Evolutionary conservation across 2,888 invertebrate species (phyloP).

Genomic region (Bugulina stolonifera): DNA sequence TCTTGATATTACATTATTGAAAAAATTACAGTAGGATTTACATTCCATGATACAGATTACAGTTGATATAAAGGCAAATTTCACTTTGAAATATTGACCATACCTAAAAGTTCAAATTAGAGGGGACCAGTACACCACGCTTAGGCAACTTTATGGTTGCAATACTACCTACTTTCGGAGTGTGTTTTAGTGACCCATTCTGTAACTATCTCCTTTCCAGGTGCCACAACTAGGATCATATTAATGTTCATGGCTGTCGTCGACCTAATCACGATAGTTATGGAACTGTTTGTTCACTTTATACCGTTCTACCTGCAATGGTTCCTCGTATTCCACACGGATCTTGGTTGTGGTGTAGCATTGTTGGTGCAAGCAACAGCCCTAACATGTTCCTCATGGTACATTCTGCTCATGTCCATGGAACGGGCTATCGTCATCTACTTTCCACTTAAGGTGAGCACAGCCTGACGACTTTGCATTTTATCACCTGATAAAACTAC

Average conservation of each 20-base stretch:
- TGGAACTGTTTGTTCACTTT: conserved; percentile 22
- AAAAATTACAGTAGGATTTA: no score
- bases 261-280: conserved; percentile 3
- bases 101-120: no score
- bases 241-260: conserved; percentile 1
- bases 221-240: conserved; percentile 10
- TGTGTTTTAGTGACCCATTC: no score
- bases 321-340: conserved; percentile 22
- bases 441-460: conserved; percentile 21
- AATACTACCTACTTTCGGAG: no score
- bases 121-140: no score
- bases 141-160: no score
- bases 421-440: conserved; percentile 5
- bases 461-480: no score
- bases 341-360: conserved; percentile 10
- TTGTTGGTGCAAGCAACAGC: conserved; percentile 21
- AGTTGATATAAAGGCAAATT: no score
- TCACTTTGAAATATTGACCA: no score
- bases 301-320: conserved; percentile 4
- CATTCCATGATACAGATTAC: no score
- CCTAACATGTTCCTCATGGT: conserved; percentile 7
- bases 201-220: not conserved
- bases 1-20: no score
- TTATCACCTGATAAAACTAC: no score
- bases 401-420: not conserved